Conservation (phyloP, 2,797 vertebrate genomes). For the Sarcophilus harrisii region DNA sequence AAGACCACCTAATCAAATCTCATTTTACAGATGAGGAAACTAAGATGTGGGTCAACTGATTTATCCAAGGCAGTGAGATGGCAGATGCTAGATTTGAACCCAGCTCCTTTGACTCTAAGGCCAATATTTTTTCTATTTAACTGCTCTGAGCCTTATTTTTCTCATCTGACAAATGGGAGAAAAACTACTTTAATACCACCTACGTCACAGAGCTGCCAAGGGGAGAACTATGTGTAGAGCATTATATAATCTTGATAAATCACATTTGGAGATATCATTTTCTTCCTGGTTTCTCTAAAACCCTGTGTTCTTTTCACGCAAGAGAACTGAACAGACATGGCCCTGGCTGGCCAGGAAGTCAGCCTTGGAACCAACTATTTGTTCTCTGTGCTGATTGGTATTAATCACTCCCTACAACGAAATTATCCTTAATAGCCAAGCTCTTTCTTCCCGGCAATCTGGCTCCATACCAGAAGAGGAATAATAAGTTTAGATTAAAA, state of each 20-base stretch:
- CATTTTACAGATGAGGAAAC: not conserved
- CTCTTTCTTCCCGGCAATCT: conserved; percentile 1
- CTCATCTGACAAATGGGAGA: fast-evolving
- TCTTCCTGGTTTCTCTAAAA: not conserved
- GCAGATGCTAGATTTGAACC: not conserved
- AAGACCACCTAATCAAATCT: not conserved
- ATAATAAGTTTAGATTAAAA: conserved; percentile 31
- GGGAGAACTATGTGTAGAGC: not conserved
- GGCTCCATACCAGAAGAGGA: not conserved
- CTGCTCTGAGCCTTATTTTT: not conserved
- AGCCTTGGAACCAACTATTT: not conserved
- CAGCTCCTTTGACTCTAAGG: not conserved
- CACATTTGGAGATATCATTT: not conserved
- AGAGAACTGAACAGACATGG: not conserved
- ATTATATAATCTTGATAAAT: not conserved
- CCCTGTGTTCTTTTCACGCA: not conserved
- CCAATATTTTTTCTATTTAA: no score
- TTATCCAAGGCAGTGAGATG: not conserved
- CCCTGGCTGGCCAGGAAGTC: not conserved
- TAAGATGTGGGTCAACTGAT: not conserved
- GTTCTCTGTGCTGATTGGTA: not conserved
- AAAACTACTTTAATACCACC: not conserved
- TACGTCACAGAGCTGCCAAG: not conserved
- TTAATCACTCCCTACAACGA: conserved; percentile 7
- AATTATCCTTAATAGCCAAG: conserved; percentile 5